These are phyloP conservation scores for Actinia equina DNA, from an alignment of 64 coral and sea anemone genomes.

Conservation along the genomic window DNA sequence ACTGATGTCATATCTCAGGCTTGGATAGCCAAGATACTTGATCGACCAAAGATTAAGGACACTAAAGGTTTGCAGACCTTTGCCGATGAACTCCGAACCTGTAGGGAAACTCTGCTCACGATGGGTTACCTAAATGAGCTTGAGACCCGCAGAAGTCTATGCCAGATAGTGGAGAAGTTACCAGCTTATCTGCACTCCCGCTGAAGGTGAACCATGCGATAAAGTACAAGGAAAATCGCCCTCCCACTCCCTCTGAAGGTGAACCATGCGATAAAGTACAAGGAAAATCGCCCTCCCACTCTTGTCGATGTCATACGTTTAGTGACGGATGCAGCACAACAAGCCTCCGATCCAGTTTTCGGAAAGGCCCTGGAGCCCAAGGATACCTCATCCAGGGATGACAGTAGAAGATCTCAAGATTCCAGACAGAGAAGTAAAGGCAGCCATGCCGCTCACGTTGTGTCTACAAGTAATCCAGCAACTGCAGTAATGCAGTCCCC, in stretches of 20 bases:
- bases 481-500: background rate
- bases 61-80: slow-evolving; percentile 43
- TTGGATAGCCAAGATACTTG: slow-evolving; percentile 55
- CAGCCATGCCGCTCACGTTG: slow-evolving; percentile 41
- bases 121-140: slow-evolving; percentile 58
- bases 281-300: slow-evolving; percentile 39
- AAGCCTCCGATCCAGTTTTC: slow-evolving; percentile 48
- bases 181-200: slow-evolving; percentile 48
- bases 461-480: slow-evolving; percentile 36
- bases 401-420: slow-evolving; percentile 25
- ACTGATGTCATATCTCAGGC: slow-evolving; percentile 52
- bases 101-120: slow-evolving; percentile 47
- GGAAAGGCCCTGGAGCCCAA: slow-evolving; percentile 33
- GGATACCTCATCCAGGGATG: slow-evolving; percentile 17
- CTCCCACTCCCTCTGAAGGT: slow-evolving; percentile 40
- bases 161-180: slow-evolving; percentile 46
- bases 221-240: slow-evolving; percentile 47
- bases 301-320: slow-evolving; percentile 52
- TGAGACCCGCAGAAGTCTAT: slow-evolving; percentile 44
- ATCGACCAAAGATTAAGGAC: slow-evolving; percentile 54
- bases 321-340: slow-evolving; percentile 53
- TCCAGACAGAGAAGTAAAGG: slow-evolving; percentile 29
- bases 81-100: slow-evolving; percentile 41
- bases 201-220: slow-evolving; percentile 37
- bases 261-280: slow-evolving; percentile 42